A percentile compares a stretch with the other conserved stretches of the same genome.
Conservation (phyloP, 2,797 vertebrate genomes). For the Falco berigora region DNA sequence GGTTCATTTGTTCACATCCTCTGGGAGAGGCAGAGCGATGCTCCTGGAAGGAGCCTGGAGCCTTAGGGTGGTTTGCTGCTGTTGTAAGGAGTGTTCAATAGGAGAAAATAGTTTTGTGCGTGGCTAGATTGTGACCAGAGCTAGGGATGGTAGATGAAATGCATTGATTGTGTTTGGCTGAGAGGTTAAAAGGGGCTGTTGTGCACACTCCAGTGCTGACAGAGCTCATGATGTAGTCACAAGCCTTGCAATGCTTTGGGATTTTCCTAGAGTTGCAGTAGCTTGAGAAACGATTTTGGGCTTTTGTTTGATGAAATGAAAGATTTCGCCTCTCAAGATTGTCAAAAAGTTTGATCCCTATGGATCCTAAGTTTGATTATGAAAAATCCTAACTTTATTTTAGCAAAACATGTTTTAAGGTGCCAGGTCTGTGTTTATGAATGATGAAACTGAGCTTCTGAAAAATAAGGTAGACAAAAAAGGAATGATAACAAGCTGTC, state of each 20-base stretch:
- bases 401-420: neutral
- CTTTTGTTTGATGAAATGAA: neutral
- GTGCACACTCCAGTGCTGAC: fast-evolving
- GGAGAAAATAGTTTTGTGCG: neutral
- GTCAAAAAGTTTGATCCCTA: neutral
- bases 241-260: neutral
- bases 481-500: neutral
- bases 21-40: neutral
- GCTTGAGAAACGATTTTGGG: neutral
- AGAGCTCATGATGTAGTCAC: neutral
- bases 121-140: neutral
- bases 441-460: neutral
- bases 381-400: neutral
- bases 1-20: neutral
- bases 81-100: neutral
- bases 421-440: neutral
- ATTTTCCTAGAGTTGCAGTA: neutral
- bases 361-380: neutral
- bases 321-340: neutral
- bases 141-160: neutral
- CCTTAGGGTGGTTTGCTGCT: neutral
- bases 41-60: neutral
- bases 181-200: neutral
- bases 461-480: neutral
- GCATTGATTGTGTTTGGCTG: neutral